These are phyloP conservation scores for Poeciliopsis paucimaculata DNA, from an alignment of 2,797 vertebrate species.

Conservation along the genomic window DNA sequence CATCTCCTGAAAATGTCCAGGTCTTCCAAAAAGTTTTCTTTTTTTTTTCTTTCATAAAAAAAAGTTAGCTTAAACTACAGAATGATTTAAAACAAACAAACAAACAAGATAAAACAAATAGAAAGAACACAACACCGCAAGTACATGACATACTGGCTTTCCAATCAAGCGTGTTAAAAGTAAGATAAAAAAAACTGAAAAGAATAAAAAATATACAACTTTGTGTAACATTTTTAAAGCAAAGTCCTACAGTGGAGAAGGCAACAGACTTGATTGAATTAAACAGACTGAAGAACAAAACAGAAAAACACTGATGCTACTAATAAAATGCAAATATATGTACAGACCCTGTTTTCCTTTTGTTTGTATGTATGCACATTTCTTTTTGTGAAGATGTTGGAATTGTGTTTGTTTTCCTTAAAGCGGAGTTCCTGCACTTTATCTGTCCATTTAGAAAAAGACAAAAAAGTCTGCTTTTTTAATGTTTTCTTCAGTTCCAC, in stretches of 20 bases:
- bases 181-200: constrained; percentile 63
- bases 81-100: constrained; percentile 66
- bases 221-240: constrained; percentile 88
- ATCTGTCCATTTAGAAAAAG: constrained; percentile 49
- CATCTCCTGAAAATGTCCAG: constrained; percentile 86
- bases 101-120: constrained; percentile 37
- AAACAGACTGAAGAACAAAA: constrained; percentile 80
- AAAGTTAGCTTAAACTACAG: constrained; percentile 87
- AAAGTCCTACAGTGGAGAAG: constrained; percentile 86
- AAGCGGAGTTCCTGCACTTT: constrained; percentile 67
- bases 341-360: constrained; percentile 99
- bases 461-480: constrained; percentile 55
- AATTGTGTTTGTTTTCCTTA: constrained; percentile 55
- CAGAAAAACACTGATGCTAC: constrained; percentile 98
- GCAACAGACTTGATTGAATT: constrained; percentile 69
- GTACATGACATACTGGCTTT: constrained; percentile 79
- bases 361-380: constrained; percentile 68
- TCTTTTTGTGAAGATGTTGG: constrained; percentile 48
- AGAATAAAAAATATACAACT: constrained; percentile 87
- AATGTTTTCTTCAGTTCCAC: constrained; percentile 50
- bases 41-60: constrained; percentile 22
- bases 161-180: constrained; percentile 80
- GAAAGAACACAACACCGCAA: constrained; percentile 79
- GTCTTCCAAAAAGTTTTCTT: constrained; percentile 84
- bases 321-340: constrained; percentile 97